Conservation (phyloP, 1,140 invertebrate genomes). For the Phenacoccus solenopsis region DNA sequence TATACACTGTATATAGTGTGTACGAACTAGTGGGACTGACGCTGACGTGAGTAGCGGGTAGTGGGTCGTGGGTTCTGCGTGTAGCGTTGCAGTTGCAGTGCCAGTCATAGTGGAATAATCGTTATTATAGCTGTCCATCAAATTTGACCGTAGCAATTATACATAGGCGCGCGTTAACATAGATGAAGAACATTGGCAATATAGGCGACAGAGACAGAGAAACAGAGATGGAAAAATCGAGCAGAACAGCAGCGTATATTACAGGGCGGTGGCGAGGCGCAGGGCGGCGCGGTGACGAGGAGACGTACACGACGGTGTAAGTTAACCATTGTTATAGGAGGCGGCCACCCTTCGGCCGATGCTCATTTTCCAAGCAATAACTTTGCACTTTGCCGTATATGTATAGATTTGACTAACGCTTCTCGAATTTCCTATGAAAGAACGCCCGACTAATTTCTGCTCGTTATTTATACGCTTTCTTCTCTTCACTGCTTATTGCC, state of each 20-base stretch:
- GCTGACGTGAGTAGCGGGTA: too few species aligned
- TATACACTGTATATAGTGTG: too few species aligned
- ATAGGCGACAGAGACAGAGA: background rate
- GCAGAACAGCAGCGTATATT: too few species aligned
- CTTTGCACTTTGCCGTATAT: background rate
- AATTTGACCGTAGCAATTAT: conserved; percentile 2
- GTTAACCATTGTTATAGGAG: background rate
- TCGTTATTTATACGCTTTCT: background rate
- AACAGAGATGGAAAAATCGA: background rate
- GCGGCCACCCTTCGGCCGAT: background rate
- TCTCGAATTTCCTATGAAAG: background rate
- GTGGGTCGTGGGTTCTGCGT: too few species aligned
- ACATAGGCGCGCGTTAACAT: background rate
- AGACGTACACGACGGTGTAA: too few species aligned
- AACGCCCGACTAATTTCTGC: background rate
- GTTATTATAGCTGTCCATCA: background rate
- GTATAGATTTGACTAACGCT: background rate
- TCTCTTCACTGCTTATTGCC: too few species aligned
- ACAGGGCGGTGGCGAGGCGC: background rate
- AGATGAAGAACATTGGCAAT: background rate
- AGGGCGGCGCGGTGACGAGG: background rate
- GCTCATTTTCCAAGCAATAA: conserved; percentile 1
- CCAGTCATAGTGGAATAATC: too few species aligned
- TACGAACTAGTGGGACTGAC: too few species aligned
- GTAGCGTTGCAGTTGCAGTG: too few species aligned